Conservation (phyloP, 2,888 invertebrate genomes). For the Lasioglossum marginatum region DNA sequence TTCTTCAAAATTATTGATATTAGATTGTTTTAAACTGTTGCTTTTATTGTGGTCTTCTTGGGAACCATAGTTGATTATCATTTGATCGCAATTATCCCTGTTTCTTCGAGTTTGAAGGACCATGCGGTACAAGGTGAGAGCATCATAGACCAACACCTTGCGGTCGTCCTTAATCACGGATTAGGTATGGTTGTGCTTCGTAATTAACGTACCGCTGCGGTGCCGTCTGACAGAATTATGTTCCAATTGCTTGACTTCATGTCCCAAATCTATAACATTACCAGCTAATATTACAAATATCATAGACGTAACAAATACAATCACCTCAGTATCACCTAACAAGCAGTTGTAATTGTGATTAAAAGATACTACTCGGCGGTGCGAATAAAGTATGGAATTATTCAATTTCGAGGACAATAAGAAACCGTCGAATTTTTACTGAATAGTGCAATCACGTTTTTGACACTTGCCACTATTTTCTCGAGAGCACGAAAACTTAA, state of each 20-base stretch:
- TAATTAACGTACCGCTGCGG: conserved; percentile 41
- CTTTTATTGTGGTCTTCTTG: not conserved
- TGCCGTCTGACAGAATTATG: conserved; percentile 5
- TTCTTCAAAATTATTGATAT: not conserved
- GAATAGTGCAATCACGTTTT: not conserved
- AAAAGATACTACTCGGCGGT: not conserved
- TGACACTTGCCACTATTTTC: not conserved
- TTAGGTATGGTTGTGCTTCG: conserved; percentile 36
- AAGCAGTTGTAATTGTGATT: not conserved
- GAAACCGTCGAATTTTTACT: not conserved
- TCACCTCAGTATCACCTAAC: not conserved
- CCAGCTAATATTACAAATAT: not conserved
- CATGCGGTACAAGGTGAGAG: conserved; percentile 2
- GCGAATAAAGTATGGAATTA: not conserved
- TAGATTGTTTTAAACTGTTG: not conserved
- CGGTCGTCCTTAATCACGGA: conserved; percentile 48
- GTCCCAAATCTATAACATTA: not conserved
- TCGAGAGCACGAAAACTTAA: not conserved
- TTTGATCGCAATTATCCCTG: not conserved
- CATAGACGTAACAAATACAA: not conserved
- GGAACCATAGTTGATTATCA: not conserved
- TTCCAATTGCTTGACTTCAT: not conserved
- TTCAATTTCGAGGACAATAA: not conserved
- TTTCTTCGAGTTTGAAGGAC: conserved; percentile 9
- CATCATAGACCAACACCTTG: conserved; percentile 30